Base-by-base conservation (phyloP, 2,797 vertebrate genomes). In the Aselliscus stoliczkanus region DNA sequence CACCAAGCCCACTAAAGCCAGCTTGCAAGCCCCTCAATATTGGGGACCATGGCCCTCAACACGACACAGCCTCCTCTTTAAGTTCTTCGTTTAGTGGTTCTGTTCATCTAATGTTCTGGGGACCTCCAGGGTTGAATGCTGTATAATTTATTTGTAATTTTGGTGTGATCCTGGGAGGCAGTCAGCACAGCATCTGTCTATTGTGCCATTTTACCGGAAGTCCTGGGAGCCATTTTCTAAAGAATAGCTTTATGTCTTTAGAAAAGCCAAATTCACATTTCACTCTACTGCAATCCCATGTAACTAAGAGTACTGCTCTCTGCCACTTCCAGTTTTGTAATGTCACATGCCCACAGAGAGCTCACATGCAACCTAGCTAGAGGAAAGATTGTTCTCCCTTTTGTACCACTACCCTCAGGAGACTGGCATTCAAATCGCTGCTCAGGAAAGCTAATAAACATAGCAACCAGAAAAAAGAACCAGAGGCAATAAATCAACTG, bases 311-410 rank as follows among this genome's bases (percentile, higher is more conserved):
- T 14, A 58, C 60, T 4, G 54, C 84, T 97, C 84, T 97, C 60
- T 92, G 65, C 70, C 94, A 56, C 65, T 62, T 95, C 93, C 97
- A 95, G 94, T 97, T 97, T 67, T 73, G 70, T 93, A 94, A 88
- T n/a, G 62, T 69, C 91, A 92, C 94, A 92, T 56, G 0, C 96
- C 97, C 97, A 96, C 96, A 70, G 90, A 89, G 90, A 96, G 96
- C 91, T 97, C 96, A 92, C 89, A 92, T 65, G 75, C 79, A 93
- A 64, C 80, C 80, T 47, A 72, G 75, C 54, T 58, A 44, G 88
- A 90, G 50, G 88, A 75, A 83, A 91, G 69, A 69, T 29, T 67
- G 75, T 4, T 73, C 75, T 96, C 47, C 70, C 88, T 97, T 94
- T 94, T 79, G 96, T 44, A 75, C 54, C 50, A 76, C 62, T 60